phyloP scores from a whole-genome alignment of 2,888 invertebrate species.

The Eupithecia subumbrata region DNA sequence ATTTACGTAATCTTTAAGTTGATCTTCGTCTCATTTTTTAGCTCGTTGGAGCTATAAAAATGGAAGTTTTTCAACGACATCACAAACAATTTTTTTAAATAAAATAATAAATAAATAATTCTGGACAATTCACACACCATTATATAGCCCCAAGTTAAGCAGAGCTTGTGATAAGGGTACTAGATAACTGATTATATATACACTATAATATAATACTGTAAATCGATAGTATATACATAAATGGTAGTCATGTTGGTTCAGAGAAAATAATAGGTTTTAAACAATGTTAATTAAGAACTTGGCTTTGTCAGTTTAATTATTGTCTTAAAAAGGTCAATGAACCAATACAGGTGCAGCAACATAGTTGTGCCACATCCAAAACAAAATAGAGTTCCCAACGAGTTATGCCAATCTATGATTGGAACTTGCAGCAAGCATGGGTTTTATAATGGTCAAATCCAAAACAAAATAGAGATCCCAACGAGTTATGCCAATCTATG shows the following conservation, averaged over 20 bases:
- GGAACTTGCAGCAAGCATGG: slow-evolving; percentile 34
- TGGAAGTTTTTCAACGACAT: not conserved
- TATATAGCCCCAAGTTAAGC: too few species aligned
- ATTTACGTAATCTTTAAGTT: not conserved
- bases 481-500: slow-evolving; percentile 25
- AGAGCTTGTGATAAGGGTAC: too few species aligned
- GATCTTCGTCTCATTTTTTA: not conserved
- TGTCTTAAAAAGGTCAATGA: slow-evolving; percentile 1
- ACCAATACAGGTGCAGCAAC: slow-evolving; percentile 10
- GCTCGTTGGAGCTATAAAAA: not conserved
- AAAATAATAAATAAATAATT: too few species aligned
- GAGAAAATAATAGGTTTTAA: not conserved
- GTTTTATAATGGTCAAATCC: too few species aligned
- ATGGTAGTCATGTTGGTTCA: not conserved
- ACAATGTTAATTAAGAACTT: not conserved
- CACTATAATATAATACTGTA: too few species aligned
- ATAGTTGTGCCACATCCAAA: slow-evolving; percentile 13
- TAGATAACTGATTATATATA: too few species aligned
- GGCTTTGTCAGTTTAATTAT: not conserved
- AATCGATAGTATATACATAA: too few species aligned
- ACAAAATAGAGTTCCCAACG: slow-evolving; percentile 14
- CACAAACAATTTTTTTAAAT: not conserved
- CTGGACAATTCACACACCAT: too few species aligned
- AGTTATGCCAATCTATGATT: slow-evolving; percentile 28
- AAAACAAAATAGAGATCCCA: slow-evolving; percentile 18